Evolutionary conservation across 2,113 vertebrate genomes (phyloP), one percentile per base, ranked within the genome.

Genomic region (Nothocercus julius): DNA sequence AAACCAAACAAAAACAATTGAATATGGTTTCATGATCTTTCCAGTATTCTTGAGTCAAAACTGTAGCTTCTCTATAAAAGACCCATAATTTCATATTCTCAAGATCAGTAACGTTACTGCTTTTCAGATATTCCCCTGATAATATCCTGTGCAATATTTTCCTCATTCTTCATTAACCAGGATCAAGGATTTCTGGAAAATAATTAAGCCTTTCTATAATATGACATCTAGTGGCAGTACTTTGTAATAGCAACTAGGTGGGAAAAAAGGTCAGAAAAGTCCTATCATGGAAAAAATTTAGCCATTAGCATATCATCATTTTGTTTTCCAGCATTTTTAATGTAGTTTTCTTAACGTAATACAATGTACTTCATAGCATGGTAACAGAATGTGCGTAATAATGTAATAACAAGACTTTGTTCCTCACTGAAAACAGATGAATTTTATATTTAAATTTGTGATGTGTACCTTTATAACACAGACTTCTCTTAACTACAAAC

Each of bases 161-260:
- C 30, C 69, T 24, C 27, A 16, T 24, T 63, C 7, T 13, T 19
- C 38, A 44, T 2, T 80, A 42, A n/a, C 3, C 20, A 24, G 8
- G 9, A 22, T 30, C 15, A 11, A 0, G 5, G 7, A 1, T 9
- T 10, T 28, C 16, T 24, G 24, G n/a, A 21, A 4, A 27, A 25
- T 3, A 6, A 1, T 1, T 6, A 8, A 6, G 3, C 44, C 17
- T 24, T 72, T 94, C 87, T 70, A 10, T 38, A 22, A 42, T n/a
- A 64, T 94, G 95, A 87, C 95, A 95, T 77, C 95, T 95, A 89
- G 89, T 5, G 93, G 89, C 68, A 67, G 6, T 2, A 0, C 18
- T 87, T 27, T 78, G 85, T 78, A 83, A 40, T 5, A 74, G 49
- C 7, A 70, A 34, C 1, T 0, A 61, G 21, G 15, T 7, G 13